Evolutionary conservation across 2,113 vertebrate species (phyloP), one percentile per base, ranked within the genome.

Genomic region (Ochotona princeps): DNA sequence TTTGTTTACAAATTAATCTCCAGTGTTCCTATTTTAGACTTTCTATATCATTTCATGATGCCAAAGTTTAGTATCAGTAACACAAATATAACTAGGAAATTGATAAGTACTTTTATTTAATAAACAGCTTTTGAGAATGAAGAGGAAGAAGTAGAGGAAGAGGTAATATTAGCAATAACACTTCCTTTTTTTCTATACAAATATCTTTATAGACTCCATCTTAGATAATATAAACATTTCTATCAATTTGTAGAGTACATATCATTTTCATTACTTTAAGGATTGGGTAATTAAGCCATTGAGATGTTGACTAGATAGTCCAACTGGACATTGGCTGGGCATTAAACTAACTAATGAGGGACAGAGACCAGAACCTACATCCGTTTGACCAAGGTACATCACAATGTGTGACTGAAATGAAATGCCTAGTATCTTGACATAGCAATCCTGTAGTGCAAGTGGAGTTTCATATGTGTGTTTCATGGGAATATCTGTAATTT

Each of bases 261-360:
- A 83, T 18, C 14, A 83, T 74, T 83, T 93, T 83, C 65, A 51
- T 91, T 86, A 30, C 35, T 90, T 79, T 87, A 76, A 54, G 10
- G 20, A 51, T 49, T 20, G 83, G n/a, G 35, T 83, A 91, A 86
- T 89, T 78, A 91, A 94, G 65, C 5, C 47, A 80, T 1, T 72
- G 51, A 90, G 23, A 92, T 32, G 26, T 13, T 91, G 32, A 94
- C 12, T 81, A 93, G 85, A 21, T 67, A 61, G 32, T 3, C 23
- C 20, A 83, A 69, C 1, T 65, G 23, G 54, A 84, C 3, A 76
- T 0, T 66, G 23, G n/a, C 5, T 28, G 9, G 57, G 67, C 20
- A 49, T 1, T 47, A 30, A 85, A 14, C 8, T 17, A 69, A 18
- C 51, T 38, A 92, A 61, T 17, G 35, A 8, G 66, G 17, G 90